Evolutionary conservation across 2,113 vertebrate genomes (phyloP), one percentile per base, ranked within the genome.

Genomic region (Loxodonta africana): DNA sequence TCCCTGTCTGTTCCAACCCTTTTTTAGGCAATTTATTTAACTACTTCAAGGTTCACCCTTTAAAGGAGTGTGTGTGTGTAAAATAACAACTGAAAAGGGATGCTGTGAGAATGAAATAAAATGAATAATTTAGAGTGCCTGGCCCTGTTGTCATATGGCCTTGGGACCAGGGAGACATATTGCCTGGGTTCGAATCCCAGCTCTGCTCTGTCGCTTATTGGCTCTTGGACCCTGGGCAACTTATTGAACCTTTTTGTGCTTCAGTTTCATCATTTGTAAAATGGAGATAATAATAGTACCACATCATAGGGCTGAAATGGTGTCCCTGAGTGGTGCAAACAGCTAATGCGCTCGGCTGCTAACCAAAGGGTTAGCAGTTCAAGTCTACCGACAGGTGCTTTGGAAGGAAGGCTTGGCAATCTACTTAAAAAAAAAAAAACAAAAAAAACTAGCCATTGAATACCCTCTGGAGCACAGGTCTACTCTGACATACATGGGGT

Each of bases 281-380:
- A 83, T 92, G 48, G 46, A 65, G 83, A 60, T 92, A 83, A 57
- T 82, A 53, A 88, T 76, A 69, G 57, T 82, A 92, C 7, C 33
- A 78, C 23, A 51, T 48, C 44, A 44, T 33, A 48, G 48, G 23
- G 62, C 37, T 85, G 11, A 85, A 80, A 33, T n/a, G 28, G 87
- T 26, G 21, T 73, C 33, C 69, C 69, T 73, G 15, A 37, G 69
- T 73, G n/a, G 69, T 73, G n/a, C 69, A 69, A 69, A 69, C 5
- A 33, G 67, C 33, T 69, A 69, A 33, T 69, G 30, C 15, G 6
- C 69, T 73, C 8, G 3, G 23, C 18, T 73, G n/a, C 15, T 37
- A 37, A 73, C 14, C 18, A 37, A 37, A n/a, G 11, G 14, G 6
- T 71, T 65, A 65, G 53, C 18, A 18, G 63, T 65, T 26, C 7